A percentile compares a stretch with the other conserved stretches of the same genome.
phyloP scores from a whole-genome alignment of 2,797 vertebrate genomes.

The Falco cherrug region DNA sequence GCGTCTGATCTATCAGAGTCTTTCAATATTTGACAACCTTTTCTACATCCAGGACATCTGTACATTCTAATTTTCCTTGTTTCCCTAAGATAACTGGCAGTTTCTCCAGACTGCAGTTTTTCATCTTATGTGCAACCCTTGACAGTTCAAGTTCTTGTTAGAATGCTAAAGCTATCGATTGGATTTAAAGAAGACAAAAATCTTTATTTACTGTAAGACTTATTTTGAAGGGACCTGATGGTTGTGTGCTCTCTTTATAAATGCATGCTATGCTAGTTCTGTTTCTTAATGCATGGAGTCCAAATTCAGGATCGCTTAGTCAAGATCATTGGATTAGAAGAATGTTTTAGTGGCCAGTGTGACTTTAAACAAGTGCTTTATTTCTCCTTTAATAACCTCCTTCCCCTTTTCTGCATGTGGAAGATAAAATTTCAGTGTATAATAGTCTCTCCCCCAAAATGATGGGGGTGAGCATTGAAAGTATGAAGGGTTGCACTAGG shows the following conservation, averaged over 20 bases:
- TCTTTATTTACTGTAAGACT: constrained; percentile 17
- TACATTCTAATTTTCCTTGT: constrained; percentile 29
- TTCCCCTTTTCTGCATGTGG: neutral
- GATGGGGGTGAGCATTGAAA: neutral
- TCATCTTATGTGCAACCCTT: constrained; percentile 3
- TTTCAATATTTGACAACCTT: neutral
- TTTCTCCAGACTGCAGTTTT: neutral
- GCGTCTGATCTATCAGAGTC: neutral
- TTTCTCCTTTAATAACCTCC: neutral
- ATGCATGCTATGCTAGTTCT: neutral
- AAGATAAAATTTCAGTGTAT: neutral
- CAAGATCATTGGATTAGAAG: neutral
- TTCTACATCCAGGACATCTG: neutral
- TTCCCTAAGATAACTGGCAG: neutral
- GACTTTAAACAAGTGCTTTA: neutral
- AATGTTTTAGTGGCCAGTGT: neutral
- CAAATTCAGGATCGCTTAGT: neutral
- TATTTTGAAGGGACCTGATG: neutral
- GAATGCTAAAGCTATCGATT: neutral
- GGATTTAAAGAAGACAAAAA: neutral
- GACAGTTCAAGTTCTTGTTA: constrained; percentile 3
- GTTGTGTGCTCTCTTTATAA: neutral
- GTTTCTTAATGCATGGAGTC: neutral
- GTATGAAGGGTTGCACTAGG: neutral
- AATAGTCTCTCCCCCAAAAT: neutral